phyloP scores from a whole-genome alignment of 2,888 invertebrate genomes.

The Caenorhabditis wallacei region DNA sequence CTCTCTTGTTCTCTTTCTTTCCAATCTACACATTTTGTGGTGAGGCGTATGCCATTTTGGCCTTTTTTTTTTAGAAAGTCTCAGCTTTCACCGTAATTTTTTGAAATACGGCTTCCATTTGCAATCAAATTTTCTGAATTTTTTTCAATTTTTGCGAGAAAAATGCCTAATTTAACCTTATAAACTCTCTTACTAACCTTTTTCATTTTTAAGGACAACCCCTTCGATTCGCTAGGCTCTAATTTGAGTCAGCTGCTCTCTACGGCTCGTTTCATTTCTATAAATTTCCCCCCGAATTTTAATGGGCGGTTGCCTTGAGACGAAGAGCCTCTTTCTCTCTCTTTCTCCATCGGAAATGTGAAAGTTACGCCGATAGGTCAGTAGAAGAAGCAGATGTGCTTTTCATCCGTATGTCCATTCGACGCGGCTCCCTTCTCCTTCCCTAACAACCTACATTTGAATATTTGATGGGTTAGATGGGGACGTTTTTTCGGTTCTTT shows the following conservation, averaged over 20 bases:
- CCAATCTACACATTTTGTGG: too few relatives aligned
- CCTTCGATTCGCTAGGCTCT: neutral
- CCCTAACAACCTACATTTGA: conserved; percentile 61
- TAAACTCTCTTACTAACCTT: too few relatives aligned
- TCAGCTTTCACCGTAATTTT: too few relatives aligned
- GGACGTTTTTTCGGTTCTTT: neutral
- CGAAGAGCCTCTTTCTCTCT: too few relatives aligned
- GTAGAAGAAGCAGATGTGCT: conserved; percentile 22
- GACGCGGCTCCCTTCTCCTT: conserved; percentile 27
- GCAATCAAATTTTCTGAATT: too few relatives aligned
- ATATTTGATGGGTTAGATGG: conserved; percentile 35
- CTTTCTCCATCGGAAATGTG: conserved; percentile 27
- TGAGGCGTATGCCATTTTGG: too few relatives aligned
- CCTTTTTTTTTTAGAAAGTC: too few relatives aligned
- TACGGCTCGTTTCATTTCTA: neutral
- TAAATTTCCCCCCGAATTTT: neutral
- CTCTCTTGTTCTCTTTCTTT: too few relatives aligned
- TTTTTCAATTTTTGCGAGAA: too few relatives aligned
- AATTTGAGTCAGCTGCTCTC: neutral
- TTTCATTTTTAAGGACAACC: neutral
- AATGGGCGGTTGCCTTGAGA: conserved; percentile 17
- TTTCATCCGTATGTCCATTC: neutral
- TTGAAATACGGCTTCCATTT: too few relatives aligned
- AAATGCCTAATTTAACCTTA: too few relatives aligned
- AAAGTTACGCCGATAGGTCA: conserved; percentile 46